phyloP scores from a whole-genome alignment of 1,140 invertebrate species.

The Calycopis cecrops region DNA sequence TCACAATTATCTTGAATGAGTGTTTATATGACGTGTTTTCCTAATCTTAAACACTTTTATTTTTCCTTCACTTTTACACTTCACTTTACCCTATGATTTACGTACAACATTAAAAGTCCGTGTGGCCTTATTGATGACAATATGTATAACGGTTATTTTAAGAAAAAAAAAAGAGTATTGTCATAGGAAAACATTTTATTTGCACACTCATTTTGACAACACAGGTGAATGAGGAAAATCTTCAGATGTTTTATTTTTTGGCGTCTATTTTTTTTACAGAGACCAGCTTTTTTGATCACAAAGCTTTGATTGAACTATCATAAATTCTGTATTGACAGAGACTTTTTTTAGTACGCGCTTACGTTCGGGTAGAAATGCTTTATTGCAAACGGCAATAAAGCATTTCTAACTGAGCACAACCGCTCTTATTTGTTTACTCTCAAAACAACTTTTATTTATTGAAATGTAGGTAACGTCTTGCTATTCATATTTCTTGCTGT shows the following conservation, averaged over 20 bases:
- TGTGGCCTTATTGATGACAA: too few relatives aligned
- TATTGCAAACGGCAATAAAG: too few relatives aligned
- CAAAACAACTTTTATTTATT: background rate
- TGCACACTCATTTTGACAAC: background rate
- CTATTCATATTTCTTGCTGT: too few relatives aligned
- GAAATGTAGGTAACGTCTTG: too few relatives aligned
- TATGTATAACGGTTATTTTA: background rate
- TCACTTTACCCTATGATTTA: too few relatives aligned
- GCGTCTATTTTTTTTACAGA: background rate
- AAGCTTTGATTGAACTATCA: slow-evolving; percentile 10
- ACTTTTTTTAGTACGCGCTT: too few relatives aligned
- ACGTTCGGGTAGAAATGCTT: too few relatives aligned
- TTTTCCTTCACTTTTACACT: too few relatives aligned
- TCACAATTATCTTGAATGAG: too few relatives aligned
- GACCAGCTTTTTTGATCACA: background rate
- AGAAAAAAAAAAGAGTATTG: background rate
- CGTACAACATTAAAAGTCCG: too few relatives aligned
- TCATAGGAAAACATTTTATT: background rate
- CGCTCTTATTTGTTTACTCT: background rate
- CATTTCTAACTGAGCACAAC: background rate
- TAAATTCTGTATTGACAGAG: background rate
- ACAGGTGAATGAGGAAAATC: background rate
- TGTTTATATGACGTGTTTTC: too few relatives aligned
- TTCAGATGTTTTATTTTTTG: background rate
- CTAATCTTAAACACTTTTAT: too few relatives aligned